phyloP scores from a whole-genome alignment of 2,797 vertebrate genomes.

The Catostomus latipinnis region DNA sequence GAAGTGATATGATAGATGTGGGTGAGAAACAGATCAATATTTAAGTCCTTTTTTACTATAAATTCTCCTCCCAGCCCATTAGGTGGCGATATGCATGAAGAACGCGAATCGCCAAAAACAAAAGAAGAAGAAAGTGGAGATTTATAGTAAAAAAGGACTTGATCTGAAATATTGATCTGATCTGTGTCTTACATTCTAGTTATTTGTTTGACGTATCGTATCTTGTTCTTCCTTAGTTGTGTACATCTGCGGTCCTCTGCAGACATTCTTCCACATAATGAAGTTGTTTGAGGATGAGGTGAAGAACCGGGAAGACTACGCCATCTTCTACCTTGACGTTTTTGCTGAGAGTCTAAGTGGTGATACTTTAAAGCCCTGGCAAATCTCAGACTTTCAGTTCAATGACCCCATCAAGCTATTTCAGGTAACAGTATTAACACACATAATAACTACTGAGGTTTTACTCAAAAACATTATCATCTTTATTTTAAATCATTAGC shows the following conservation, averaged over 20 bases:
- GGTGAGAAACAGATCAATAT: too few species aligned
- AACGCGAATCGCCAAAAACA: too few species aligned
- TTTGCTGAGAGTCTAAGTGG: constrained; percentile 88
- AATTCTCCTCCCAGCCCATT: too few species aligned
- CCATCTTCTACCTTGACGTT: constrained; percentile 97
- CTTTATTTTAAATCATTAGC: not conserved
- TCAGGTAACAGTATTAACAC: constrained; percentile 79
- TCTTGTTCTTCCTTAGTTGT: constrained; percentile 80
- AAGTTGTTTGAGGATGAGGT: constrained; percentile 90
- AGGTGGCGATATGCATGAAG: too few species aligned
- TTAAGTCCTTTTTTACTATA: too few species aligned
- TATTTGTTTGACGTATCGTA: not conserved
- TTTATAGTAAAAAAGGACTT: too few species aligned
- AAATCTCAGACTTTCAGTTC: constrained; percentile 77
- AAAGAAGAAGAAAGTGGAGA: too few species aligned
- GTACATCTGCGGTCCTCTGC: constrained; percentile 90
- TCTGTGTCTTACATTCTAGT: not conserved
- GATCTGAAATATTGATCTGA: too few species aligned
- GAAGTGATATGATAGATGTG: too few species aligned
- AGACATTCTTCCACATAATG: constrained; percentile 91
- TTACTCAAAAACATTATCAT: not conserved
- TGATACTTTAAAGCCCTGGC: constrained; percentile 85
- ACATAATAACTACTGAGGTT: not conserved
- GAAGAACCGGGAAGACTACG: constrained; percentile 90
- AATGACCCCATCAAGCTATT: constrained; percentile 84